Conservation (phyloP, 2,797 vertebrate species). For the Helicolenus hilgendorfi region DNA sequence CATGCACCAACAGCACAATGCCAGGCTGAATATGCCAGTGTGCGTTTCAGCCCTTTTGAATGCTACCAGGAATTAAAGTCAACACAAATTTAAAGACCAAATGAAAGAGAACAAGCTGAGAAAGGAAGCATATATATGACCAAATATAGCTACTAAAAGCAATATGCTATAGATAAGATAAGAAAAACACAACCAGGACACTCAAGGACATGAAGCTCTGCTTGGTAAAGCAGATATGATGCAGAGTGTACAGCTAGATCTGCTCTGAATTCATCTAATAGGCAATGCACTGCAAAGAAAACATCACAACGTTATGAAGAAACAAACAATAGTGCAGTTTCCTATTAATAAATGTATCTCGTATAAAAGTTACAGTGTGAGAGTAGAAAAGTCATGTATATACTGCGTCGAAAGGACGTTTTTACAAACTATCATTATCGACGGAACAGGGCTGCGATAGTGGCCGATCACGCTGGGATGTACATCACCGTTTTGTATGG, state of each 20-base stretch:
- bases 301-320: neutral
- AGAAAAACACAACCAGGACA: neutral
- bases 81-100: neutral
- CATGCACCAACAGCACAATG: constrained; percentile 67
- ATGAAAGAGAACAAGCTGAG: neutral
- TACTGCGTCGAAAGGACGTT: too few relatives aligned
- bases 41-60: constrained; percentile 16
- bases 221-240: neutral
- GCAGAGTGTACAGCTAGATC: neutral
- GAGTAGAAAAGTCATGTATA: neutral
- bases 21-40: constrained; percentile 48
- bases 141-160: neutral
- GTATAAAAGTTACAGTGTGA: neutral
- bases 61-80: neutral
- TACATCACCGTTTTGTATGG: too few relatives aligned
- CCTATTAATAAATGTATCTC: neutral
- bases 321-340: neutral
- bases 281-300: neutral
- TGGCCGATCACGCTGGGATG: too few relatives aligned
- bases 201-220: neutral
- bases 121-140: neutral
- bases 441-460: too few relatives aligned
- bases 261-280: neutral
- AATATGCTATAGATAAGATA: neutral
- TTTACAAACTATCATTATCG: too few relatives aligned